Evolutionary conservation across 2,113 vertebrate species (phyloP).

Genomic region (Motacilla alba): DNA sequence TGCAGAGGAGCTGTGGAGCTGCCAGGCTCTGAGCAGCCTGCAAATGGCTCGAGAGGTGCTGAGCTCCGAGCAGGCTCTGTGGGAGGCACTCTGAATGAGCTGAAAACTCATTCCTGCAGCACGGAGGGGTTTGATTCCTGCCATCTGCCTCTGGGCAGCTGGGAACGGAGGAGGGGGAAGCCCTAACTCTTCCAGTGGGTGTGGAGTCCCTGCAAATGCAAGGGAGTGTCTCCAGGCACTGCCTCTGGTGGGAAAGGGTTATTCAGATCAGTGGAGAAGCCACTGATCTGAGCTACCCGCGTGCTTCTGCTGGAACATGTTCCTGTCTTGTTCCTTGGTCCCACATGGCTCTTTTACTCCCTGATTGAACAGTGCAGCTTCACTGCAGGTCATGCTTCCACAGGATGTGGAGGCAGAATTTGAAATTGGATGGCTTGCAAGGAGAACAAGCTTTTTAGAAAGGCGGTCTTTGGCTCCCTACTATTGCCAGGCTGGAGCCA

Average conservation of each 20-base stretch:
- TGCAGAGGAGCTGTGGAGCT: conserved; percentile 10
- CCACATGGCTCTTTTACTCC: not conserved
- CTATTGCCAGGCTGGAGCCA: not conserved
- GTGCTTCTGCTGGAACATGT: not conserved
- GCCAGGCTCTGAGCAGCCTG: conserved; percentile 7
- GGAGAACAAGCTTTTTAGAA: not conserved
- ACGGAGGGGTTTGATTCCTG: not conserved
- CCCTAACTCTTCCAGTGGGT: not conserved
- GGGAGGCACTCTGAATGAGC: conserved; percentile 24
- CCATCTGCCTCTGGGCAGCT: conserved; percentile 38
- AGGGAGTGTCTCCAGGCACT: not conserved
- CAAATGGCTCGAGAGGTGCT: conserved; percentile 6
- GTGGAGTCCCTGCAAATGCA: not conserved
- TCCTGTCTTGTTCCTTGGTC: not conserved
- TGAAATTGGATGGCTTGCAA: not conserved
- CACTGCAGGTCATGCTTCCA: not conserved
- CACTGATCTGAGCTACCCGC: not conserved
- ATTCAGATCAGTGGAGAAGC: not conserved
- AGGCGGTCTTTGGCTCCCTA: not conserved
- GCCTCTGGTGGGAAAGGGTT: not conserved
- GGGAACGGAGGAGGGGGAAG: conserved; percentile 2
- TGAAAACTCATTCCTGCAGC: not conserved
- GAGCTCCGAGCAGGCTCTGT: not conserved
- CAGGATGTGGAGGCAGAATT: not conserved
- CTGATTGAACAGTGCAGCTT: not conserved